Base-by-base conservation (phyloP, 2,888 invertebrate species). In the Minunthozetes semirufus region DNA sequence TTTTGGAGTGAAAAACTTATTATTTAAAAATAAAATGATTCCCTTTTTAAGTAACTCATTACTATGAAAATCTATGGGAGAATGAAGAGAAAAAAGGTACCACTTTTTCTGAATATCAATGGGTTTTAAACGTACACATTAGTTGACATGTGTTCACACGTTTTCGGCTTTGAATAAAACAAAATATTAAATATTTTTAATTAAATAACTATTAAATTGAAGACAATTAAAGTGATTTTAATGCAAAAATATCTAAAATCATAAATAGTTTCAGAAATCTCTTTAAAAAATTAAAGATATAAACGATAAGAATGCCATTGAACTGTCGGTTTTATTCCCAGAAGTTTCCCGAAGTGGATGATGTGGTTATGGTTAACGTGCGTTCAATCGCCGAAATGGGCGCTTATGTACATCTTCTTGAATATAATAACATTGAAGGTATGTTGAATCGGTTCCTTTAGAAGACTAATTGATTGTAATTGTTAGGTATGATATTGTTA, bases 361-460 rank as follows among this genome's bases (percentile, higher is more conserved):
- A 99, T 89, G 97, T 99, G 71, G 99, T 99, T 68, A 96, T 98
- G 96, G 98, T 97, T 33, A 99, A 96, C 82, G 98, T 99, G 3
- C 87, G 94, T 63, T 84, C 94, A 78, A 99, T 99, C 81, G 98
- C 97, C 22, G 98, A 99, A 86, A 99, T 99, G 98, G 99, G 99
- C 76, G 99, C 98, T 1, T 99, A 99, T 84, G 99, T 99, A 19
- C 93, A 95, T 83, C 86, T 99, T 77, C 85, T 98, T 78, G 99
- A 99, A 85, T 99, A 99, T 83, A 97, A 99, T 84, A 95, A 97
- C 82, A 99, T 97, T 80, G 98, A 99, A 84, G 97, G 81, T 75
- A 83, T 78, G 77, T 19, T 48, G 42, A 9, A n/a, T 73, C 27
- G 27, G 33, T 19, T 72, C 13, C 5, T 38, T 38, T 29, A 56